Evolutionary conservation across 2,113 vertebrate genomes (phyloP).

Genomic region (Ranitomeya variabilis): DNA sequence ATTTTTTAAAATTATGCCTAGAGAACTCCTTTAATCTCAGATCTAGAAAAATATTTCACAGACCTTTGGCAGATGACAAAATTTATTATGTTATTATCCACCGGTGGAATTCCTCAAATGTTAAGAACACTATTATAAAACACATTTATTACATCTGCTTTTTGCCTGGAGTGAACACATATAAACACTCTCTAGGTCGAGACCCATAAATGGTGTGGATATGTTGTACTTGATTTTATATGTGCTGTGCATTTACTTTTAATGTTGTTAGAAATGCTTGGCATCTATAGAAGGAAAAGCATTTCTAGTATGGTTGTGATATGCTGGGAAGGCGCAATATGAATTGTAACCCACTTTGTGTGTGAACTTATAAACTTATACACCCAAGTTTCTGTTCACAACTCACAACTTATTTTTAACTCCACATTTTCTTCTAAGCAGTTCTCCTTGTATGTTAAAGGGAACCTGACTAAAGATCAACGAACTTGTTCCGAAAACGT

Average conservation of each 20-base stretch:
- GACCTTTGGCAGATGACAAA: background rate
- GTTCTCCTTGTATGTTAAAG: too few relatives aligned
- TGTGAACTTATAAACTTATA: too few relatives aligned
- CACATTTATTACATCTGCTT: slow-evolving; percentile 17
- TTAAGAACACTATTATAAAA: background rate
- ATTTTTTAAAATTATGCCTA: background rate
- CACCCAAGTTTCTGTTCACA: too few relatives aligned
- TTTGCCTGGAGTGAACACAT: background rate
- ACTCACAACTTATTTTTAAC: too few relatives aligned
- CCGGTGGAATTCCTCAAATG: background rate
- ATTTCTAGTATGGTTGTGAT: background rate
- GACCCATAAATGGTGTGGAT: background rate
- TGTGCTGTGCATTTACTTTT: slow-evolving; percentile 9
- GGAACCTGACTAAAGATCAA: too few relatives aligned
- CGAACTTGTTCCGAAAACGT: too few relatives aligned
- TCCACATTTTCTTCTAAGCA: too few relatives aligned
- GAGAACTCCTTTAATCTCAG: background rate
- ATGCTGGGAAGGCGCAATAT: background rate
- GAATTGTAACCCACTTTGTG: background rate
- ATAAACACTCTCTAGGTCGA: slow-evolving; percentile 7
- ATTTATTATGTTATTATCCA: slow-evolving; percentile 2
- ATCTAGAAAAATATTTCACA: background rate
- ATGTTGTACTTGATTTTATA: slow-evolving; percentile 6
- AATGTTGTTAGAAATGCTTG: background rate
- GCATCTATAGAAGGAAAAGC: background rate